Percentiles rank a stretch among this genome's conserved stretches.
phyloP scores from a whole-genome alignment of 2,888 invertebrate species.

The Thereva nobilitata region DNA sequence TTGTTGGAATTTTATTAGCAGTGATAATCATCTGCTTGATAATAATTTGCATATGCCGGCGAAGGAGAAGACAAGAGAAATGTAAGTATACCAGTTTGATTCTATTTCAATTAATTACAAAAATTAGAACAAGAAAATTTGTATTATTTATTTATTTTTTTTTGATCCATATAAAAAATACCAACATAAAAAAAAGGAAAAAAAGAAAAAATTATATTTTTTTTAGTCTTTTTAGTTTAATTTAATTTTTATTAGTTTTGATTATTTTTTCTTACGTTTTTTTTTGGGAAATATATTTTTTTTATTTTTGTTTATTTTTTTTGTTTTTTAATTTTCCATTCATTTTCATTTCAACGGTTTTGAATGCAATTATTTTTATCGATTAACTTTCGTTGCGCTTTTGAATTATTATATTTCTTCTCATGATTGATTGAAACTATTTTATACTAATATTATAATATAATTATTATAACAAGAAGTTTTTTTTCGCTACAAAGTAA shows the following conservation, averaged over 20 bases:
- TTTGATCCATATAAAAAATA: no score
- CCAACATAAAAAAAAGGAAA: not conserved
- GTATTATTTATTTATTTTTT: constrained; percentile 10
- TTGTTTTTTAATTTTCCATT: constrained; percentile 13
- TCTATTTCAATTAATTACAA: constrained; percentile 19
- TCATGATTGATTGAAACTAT: no score
- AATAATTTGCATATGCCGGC: constrained; percentile 82
- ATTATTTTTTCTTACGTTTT: not conserved
- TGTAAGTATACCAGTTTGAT: constrained; percentile 51
- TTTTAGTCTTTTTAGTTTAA: constrained; percentile 28
- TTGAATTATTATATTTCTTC: no score
- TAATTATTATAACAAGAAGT: no score
- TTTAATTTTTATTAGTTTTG: constrained; percentile 11
- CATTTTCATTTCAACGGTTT: constrained; percentile 4
- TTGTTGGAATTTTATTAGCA: constrained; percentile 69
- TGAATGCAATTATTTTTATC: constrained; percentile 14
- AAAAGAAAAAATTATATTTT: not conserved
- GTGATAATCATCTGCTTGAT: constrained; percentile 82
- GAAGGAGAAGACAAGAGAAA: constrained; percentile 67
- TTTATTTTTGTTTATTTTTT: constrained; percentile 10
- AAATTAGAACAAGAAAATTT: not conserved
- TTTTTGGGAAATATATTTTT: constrained; percentile 22
- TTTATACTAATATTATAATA: no score
- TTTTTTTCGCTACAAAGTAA: no score
- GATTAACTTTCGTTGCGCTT: no score